A percentile compares a stretch with the other conserved stretches of the same genome.
Conservation (phyloP, 92 coral and sea anemone genomes). For the Epizoanthus rinbou region DNA sequence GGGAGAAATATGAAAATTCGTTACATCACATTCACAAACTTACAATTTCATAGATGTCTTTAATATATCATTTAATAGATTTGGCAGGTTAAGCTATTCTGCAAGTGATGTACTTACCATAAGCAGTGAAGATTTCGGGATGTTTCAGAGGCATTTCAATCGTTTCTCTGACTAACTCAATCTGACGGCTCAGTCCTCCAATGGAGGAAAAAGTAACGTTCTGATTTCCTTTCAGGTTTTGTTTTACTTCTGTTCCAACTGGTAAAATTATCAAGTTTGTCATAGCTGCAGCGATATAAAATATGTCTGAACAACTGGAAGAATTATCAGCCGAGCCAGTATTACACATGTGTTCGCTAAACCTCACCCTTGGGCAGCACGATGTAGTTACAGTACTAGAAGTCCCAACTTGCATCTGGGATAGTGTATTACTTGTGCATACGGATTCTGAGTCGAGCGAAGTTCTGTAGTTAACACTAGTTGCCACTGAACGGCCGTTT, state of each 20-base stretch:
- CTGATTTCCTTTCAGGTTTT: slow-evolving; percentile 8
- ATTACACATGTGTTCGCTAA: no score
- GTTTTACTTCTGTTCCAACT: slow-evolving; percentile 26
- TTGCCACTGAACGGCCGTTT: no score
- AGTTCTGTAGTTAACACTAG: not conserved
- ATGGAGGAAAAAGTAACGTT: slow-evolving; percentile 74
- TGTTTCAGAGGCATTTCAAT: slow-evolving; percentile 84
- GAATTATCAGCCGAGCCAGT: no score
- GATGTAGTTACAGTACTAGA: not conserved
- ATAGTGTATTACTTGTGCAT: not conserved
- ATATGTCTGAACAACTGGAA: slow-evolving; percentile 27
- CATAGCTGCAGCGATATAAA: slow-evolving; percentile 76
- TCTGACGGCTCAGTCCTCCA: slow-evolving; percentile 88
- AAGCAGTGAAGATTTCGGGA: slow-evolving; percentile 77
- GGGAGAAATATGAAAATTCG: no score
- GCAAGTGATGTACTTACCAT: slow-evolving; percentile 64
- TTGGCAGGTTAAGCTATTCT: not conserved
- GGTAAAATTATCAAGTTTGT: slow-evolving; percentile 70
- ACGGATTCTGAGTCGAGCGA: not conserved
- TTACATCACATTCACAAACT: not conserved
- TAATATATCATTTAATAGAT: not conserved
- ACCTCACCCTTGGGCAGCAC: not conserved
- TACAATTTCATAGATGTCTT: no score
- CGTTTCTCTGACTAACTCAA: slow-evolving; percentile 84
- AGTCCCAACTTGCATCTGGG: not conserved